phyloP scores from a whole-genome alignment of 2,888 invertebrate genomes.

The Nesidiocoris tenuis region DNA sequence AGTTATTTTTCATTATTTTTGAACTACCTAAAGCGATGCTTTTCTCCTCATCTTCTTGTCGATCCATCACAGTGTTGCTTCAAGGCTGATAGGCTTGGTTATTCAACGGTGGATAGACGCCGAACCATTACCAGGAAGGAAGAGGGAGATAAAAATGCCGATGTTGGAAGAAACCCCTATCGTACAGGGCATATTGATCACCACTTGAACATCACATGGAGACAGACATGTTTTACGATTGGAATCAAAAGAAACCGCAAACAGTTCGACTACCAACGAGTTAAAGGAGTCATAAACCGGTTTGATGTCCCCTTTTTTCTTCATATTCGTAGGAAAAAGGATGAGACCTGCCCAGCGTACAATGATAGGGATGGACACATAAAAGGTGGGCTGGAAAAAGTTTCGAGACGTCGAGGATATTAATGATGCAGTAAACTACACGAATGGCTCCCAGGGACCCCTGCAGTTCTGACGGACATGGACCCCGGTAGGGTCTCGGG shows the following conservation, averaged over 20 bases:
- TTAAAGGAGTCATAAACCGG: conserved; percentile 14
- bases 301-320: background rate
- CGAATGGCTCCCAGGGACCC: conserved; percentile 10
- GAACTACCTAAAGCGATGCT: too few relatives aligned
- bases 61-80: too few relatives aligned
- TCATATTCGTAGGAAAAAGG: background rate
- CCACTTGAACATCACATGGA: background rate
- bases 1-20: too few relatives aligned
- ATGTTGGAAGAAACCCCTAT: background rate
- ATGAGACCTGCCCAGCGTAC: background rate
- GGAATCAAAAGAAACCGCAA: conserved; percentile 9
- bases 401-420: background rate
- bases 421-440: conserved; percentile 28
- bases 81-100: background rate
- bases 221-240: conserved; percentile 9
- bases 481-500: background rate
- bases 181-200: background rate
- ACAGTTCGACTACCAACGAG: conserved; percentile 6
- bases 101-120: background rate
- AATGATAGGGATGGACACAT: background rate
- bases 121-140: background rate
- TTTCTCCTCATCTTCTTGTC: too few relatives aligned
- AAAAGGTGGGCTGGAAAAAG: background rate
- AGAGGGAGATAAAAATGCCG: background rate
- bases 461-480: conserved; percentile 16